These are phyloP conservation scores for Tarsius wallacei DNA, from an alignment of 2,797 vertebrate species.

Conservation along the genomic window DNA sequence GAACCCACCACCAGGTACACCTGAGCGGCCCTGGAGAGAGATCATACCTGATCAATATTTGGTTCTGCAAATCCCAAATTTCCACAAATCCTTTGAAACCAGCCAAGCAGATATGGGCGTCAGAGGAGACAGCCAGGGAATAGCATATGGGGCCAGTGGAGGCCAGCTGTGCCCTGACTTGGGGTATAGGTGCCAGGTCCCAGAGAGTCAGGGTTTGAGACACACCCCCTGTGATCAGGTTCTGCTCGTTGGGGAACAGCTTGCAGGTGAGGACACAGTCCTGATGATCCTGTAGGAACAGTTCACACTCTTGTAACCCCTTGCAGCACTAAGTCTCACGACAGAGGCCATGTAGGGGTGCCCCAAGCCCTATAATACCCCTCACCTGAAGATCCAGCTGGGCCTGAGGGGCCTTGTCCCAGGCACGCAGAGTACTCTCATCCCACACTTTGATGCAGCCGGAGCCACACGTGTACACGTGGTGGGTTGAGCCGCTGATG, in stretches of 20 bases:
- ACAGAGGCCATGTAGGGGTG: too few species aligned
- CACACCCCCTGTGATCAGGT: constrained; percentile 75
- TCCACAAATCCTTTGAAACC: constrained; percentile 81
- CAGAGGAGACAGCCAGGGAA: constrained; percentile 75
- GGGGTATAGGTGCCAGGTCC: constrained; percentile 78
- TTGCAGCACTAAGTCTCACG: rapidly evolving
- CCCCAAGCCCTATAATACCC: background rate
- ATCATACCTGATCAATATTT: constrained; percentile 80
- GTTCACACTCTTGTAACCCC: background rate
- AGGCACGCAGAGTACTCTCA: constrained; percentile 35
- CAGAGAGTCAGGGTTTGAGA: constrained; percentile 74
- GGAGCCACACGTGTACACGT: constrained; percentile 69
- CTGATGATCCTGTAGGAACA: constrained; percentile 48
- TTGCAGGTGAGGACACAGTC: constrained; percentile 76
- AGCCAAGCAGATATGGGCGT: constrained; percentile 79
- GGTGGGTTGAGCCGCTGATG: constrained; percentile 57
- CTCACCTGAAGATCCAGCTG: constrained; percentile 80
- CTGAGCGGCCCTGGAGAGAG: background rate
- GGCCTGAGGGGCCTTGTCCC: constrained; percentile 41
- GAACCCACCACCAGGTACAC: background rate
- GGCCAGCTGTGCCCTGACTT: constrained; percentile 62
- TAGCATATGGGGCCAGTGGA: constrained; percentile 56
- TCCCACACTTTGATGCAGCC: constrained; percentile 82
- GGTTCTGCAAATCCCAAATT: constrained; percentile 83
- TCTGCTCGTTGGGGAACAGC: constrained; percentile 68